Base-by-base conservation (phyloP, 2,888 invertebrate genomes). In the Elysia crispata region DNA sequence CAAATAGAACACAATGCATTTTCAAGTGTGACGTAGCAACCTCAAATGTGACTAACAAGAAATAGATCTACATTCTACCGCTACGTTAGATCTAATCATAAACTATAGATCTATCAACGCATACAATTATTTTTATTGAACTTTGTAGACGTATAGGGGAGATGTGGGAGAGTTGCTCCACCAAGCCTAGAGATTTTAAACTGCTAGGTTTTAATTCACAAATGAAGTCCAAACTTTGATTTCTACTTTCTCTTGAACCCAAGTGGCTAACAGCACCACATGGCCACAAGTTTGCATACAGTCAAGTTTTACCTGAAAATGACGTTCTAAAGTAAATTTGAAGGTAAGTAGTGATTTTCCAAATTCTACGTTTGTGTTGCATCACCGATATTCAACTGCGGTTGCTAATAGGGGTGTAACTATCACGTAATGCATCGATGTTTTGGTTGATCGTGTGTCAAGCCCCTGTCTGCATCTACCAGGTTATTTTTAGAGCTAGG, bases 81-180 rank as follows among this genome's bases (percentile, higher is more conserved):
- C n/a, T n/a, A n/a, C n/a, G n/a, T n/a, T n/a, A n/a, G n/a, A n/a
- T n/a, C n/a, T n/a, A n/a, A n/a, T n/a, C n/a, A n/a, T n/a, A n/a
- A n/a, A n/a, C n/a, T n/a, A n/a, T n/a, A n/a, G n/a, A n/a, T n/a
- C n/a, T n/a, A n/a, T n/a, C n/a, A n/a, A n/a, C n/a, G n/a, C n/a
- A n/a, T n/a, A n/a, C n/a, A n/a, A n/a, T n/a, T n/a, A n/a, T n/a
- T n/a, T n/a, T n/a, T n/a, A n/a, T n/a, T n/a, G n/a, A n/a, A n/a
- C n/a, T n/a, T n/a, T n/a, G n/a, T n/a, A n/a, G n/a, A n/a, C n/a
- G n/a, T n/a, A n/a, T 60, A 60, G 60, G 60, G 60, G 23, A 60
- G 60, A 60, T 5, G 60, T 23, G 60, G 60, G 60, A 60, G 60
- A 15, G 60, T 60, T 60, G 60, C 20, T 60, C 60, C 60, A 60